Percentiles rank a stretch among this genome's conserved stretches.
Evolutionary conservation across 2,888 invertebrate species (phyloP).

Genomic region (Pristionchus entomophagus): DNA sequence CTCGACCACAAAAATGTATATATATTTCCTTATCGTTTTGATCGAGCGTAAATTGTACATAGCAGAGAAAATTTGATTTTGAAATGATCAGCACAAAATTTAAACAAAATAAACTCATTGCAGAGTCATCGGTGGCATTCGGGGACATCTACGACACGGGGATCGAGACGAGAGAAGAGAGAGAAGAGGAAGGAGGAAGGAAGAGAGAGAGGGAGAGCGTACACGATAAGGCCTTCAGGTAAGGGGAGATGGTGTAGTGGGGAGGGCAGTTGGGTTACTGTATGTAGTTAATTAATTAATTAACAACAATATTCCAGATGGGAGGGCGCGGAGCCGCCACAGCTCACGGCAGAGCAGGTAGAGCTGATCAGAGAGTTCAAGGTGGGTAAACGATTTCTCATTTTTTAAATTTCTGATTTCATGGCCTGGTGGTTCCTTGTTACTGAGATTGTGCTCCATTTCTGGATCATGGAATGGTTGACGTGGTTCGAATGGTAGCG

Average conservation of each 20-base stretch:
- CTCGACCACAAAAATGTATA: no score
- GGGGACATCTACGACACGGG: not conserved
- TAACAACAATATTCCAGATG: not conserved
- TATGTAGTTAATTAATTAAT: no score
- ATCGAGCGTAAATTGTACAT: no score
- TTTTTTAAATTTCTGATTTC: not conserved
- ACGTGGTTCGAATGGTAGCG: no score
- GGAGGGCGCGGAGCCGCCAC: not conserved
- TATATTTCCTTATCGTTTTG: no score
- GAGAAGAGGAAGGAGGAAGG: not conserved
- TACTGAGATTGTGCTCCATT: no score
- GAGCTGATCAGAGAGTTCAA: constrained; percentile 3
- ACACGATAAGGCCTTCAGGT: constrained; percentile 21
- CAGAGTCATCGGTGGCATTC: not conserved
- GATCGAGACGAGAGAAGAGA: not conserved
- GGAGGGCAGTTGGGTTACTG: not conserved
- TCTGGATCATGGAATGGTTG: no score
- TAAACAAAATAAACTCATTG: not conserved
- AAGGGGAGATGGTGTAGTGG: no score
- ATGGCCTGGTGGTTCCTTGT: no score
- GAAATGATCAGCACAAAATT: no score
- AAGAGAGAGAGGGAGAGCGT: not conserved
- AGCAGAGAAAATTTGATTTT: no score
- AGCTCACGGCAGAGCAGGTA: constrained; percentile 9
- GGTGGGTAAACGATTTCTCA: not conserved